Evolutionary conservation across 2,113 vertebrate genomes (phyloP).

Genomic region (Syngnathus typhle): DNA sequence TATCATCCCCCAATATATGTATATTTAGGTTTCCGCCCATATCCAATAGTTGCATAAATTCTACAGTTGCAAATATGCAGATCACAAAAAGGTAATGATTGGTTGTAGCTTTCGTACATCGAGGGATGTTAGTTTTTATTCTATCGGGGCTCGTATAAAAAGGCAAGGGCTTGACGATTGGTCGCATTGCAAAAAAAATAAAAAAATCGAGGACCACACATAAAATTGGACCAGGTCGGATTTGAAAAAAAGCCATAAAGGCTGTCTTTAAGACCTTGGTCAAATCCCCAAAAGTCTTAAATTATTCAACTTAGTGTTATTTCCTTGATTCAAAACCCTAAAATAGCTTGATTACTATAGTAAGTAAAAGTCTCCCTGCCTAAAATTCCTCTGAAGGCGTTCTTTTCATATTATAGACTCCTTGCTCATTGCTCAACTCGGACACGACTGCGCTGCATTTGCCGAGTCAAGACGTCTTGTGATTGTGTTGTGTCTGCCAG

Average conservation of each 20-base stretch:
- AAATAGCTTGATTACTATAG: too few species aligned
- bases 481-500: background rate
- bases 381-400: background rate
- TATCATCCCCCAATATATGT: conserved; percentile 1
- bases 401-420: background rate
- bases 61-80: background rate
- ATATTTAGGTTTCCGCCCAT: background rate
- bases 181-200: too few species aligned
- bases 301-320: too few species aligned
- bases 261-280: too few species aligned
- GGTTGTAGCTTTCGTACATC: too few species aligned
- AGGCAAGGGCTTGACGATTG: too few species aligned
- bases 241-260: background rate
- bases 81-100: background rate
- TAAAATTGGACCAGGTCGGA: too few species aligned
- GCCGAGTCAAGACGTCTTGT: background rate
- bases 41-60: background rate
- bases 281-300: too few species aligned
- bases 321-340: too few species aligned
- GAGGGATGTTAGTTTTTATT: too few species aligned
- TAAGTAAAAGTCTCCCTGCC: background rate
- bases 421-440: background rate
- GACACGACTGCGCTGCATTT: background rate
- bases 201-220: too few species aligned
- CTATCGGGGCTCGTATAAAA: too few species aligned